Base-by-base conservation (phyloP, 92 coral and sea anemone genomes). In the Palythoa heliodiscus region DNA sequence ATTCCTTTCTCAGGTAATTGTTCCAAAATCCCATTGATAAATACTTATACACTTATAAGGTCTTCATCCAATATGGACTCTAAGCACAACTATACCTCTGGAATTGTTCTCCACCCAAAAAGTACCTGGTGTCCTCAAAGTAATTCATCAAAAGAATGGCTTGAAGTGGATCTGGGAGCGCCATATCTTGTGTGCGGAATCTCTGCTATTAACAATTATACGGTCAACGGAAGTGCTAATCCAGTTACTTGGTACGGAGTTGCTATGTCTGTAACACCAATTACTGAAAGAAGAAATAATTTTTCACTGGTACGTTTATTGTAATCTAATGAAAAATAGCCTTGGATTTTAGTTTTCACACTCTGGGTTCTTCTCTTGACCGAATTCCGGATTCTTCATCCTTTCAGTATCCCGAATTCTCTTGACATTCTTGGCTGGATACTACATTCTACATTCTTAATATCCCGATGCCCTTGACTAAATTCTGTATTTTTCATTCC, bases 81-180 rank as follows among this genome's bases (percentile, higher is more conserved):
- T 1, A 73, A 73, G 35, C 78, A 73, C 37, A 73, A 15, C 5
- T 54, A 54, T 50, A 11, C 10, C 35, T 54, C 15, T 43, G 78
- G 60, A 52, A 50, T 13, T 12, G 7, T 20, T 17, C 29, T 73
- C 35, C 47, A 73, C 78, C 11, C 61, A 1, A 3, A 54, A 2
- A 73, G 60, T 11, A 73, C 43, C 14, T 71, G 75, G 75, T 71
- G 75, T 35, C 75, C 75, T 15, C 75, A 71, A 47, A 71, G 75
- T 50, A 71, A 71, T 5, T 71, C 75, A 11, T 15, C 75, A 17
- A 37, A 35, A 4, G 75, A 71, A n/a, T 71, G 75, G 75, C 75
- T 71, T 37, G 75, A 71, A 71, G 75, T 71, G 75, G 75, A 71
- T n/a, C 75, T 71, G 20, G 75, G 75, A 15, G 75, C 75, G 5